Percentiles rank a stretch among this genome's conserved stretches.
Evolutionary conservation across 2,888 invertebrate genomes (phyloP).

Genomic region (Napeogenes sylphis): DNA sequence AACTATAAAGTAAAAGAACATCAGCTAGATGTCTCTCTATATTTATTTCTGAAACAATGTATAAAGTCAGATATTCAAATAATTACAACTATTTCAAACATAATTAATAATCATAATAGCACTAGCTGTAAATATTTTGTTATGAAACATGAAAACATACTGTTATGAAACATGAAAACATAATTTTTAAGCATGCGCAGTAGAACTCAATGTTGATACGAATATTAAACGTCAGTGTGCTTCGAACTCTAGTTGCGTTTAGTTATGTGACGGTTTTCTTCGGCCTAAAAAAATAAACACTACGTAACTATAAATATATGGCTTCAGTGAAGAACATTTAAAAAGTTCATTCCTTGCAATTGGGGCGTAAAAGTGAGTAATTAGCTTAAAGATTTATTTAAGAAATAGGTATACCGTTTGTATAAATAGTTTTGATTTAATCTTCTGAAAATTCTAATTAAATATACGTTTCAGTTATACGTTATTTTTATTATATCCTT

Average conservation of each 20-base stretch:
- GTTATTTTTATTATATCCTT: no score
- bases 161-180: not conserved
- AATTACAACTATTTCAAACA: not conserved
- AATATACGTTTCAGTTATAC: no score
- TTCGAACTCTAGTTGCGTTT: constrained; percentile 52
- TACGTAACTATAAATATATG: constrained; percentile 36
- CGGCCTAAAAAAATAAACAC: constrained; percentile 41
- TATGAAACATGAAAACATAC: not conserved
- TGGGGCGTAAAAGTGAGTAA: not conserved
- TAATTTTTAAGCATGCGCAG: constrained; percentile 9
- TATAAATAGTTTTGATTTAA: no score
- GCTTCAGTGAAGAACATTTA: constrained; percentile 28
- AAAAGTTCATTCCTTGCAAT: not conserved
- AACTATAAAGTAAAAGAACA: constrained; percentile 1
- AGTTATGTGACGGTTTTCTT: constrained; percentile 35
- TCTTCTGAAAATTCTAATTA: no score
- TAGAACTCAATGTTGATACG: constrained; percentile 17
- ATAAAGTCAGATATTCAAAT: not conserved
- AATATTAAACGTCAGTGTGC: constrained; percentile 50
- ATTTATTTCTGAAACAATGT: not conserved
- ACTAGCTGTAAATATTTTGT: not conserved
- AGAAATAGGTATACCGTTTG: no score
- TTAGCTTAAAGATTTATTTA: not conserved
- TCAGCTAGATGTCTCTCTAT: constrained; percentile 16
- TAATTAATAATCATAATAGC: not conserved